phyloP scores from a whole-genome alignment of 92 coral and sea anemone species.

The Ricordea florida region DNA sequence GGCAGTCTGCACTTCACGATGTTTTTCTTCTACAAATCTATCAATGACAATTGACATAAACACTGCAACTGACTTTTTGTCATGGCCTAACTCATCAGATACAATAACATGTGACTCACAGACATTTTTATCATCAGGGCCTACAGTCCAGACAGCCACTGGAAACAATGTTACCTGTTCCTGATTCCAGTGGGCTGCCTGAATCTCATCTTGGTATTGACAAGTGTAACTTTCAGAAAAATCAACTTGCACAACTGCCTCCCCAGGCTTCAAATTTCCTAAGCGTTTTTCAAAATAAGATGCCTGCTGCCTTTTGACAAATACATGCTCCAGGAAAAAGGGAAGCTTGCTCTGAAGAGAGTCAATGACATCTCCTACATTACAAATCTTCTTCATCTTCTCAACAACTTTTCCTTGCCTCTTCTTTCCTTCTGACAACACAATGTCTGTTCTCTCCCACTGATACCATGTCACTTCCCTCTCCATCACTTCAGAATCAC shows the following conservation, averaged over 20 bases:
- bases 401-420: slow-evolving; percentile 20
- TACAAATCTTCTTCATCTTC: slow-evolving; percentile 39
- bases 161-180: slow-evolving; percentile 47
- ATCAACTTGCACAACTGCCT: slow-evolving; percentile 47
- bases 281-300: slow-evolving; percentile 34
- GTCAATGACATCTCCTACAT: slow-evolving; percentile 32
- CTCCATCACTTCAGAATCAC: not conserved
- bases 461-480: slow-evolving; percentile 38
- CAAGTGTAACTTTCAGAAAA: slow-evolving; percentile 44
- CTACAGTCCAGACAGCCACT: slow-evolving; percentile 56
- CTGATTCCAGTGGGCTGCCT: slow-evolving; percentile 50
- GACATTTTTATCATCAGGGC: slow-evolving; percentile 5
- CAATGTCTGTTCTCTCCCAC: slow-evolving; percentile 50
- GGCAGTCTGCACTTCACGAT: slow-evolving; percentile 28
- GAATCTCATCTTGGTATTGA: slow-evolving; percentile 33
- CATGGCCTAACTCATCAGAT: slow-evolving; percentile 55
- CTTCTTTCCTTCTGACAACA: slow-evolving; percentile 19
- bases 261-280: slow-evolving; percentile 13
- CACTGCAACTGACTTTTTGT: slow-evolving; percentile 66
- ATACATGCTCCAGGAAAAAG: slow-evolving; percentile 43
- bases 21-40: slow-evolving; percentile 43
- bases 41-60: slow-evolving; percentile 39
- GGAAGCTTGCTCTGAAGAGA: slow-evolving; percentile 36
- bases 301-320: slow-evolving; percentile 45
- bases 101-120: slow-evolving; percentile 47